phyloP scores from a whole-genome alignment of 2,113 vertebrate genomes.

The Protobothrops flavoviridis region DNA sequence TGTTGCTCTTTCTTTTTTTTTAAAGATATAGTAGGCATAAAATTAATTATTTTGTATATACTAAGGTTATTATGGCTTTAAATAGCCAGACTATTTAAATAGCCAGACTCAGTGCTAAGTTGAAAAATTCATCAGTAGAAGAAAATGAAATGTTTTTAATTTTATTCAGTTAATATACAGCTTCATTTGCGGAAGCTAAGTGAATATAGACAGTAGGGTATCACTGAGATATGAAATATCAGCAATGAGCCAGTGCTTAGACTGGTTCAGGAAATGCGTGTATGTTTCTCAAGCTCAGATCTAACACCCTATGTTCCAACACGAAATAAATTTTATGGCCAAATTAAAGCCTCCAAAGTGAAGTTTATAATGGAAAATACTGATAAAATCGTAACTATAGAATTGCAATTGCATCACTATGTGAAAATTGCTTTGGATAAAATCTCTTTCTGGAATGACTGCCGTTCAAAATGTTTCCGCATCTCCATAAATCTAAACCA shows the following conservation, averaged over 20 bases:
- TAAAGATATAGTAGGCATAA: neutral
- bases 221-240: neutral
- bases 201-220: neutral
- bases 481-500: constrained; percentile 80
- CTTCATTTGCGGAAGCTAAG: neutral
- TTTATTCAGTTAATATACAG: neutral
- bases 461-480: constrained; percentile 71
- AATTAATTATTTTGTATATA: neutral
- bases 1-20: neutral
- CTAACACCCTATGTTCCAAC: constrained; percentile 64
- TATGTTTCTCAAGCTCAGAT: constrained; percentile 52
- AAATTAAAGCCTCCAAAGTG: constrained; percentile 76
- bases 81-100: neutral
- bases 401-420: constrained; percentile 69
- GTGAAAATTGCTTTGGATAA: constrained; percentile 81
- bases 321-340: constrained; percentile 75
- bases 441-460: constrained; percentile 75
- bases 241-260: neutral
- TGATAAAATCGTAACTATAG: constrained; percentile 73
- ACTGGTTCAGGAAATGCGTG: neutral
- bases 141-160: neutral
- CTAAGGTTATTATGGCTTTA: neutral
- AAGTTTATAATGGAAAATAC: constrained; percentile 75
- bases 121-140: neutral
- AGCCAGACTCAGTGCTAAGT: neutral